Evolutionary conservation across 2,113 vertebrate genomes (phyloP).

Genomic region (Coptodon rendalli): DNA sequence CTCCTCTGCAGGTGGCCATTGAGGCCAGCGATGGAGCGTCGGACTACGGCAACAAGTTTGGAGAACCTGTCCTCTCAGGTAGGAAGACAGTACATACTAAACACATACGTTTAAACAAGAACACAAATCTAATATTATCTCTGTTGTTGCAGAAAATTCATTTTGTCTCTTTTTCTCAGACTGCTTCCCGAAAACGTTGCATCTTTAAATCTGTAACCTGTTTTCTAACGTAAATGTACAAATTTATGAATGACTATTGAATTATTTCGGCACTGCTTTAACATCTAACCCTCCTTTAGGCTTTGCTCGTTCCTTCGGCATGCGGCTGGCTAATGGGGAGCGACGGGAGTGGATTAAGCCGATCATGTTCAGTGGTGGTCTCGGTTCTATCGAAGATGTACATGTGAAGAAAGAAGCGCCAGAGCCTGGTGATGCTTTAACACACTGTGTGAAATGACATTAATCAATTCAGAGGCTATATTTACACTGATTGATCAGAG

Average conservation of each 20-base stretch:
- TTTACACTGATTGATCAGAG: not conserved
- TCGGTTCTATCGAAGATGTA: conserved; percentile 81
- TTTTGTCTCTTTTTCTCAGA: not conserved
- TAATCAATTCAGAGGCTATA: not conserved
- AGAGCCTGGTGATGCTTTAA: conserved; percentile 65
- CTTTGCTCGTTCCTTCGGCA: conserved; percentile 88
- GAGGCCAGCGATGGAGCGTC: conserved; percentile 90
- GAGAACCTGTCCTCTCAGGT: conserved; percentile 88
- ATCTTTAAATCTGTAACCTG: not conserved
- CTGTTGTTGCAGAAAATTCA: not conserved
- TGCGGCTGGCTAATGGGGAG: conserved; percentile 73
- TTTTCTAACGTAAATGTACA: not conserved
- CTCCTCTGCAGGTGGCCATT: conserved; percentile 83
- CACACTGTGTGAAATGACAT: not conserved
- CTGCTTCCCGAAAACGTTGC: not conserved
- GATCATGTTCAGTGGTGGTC: conserved; percentile 91
- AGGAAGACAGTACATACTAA: accelerated
- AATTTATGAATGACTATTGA: not conserved
- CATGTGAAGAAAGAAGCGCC: conserved; percentile 80
- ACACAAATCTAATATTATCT: accelerated
- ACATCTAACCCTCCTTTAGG: conserved; percentile 55
- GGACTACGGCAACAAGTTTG: conserved; percentile 94
- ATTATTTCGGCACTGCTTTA: not conserved
- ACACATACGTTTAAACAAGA: not conserved
- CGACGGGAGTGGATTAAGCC: conserved; percentile 93